Base-by-base conservation (phyloP, 2,113 vertebrate genomes). In the Reinhardtius hippoglossoides region DNA sequence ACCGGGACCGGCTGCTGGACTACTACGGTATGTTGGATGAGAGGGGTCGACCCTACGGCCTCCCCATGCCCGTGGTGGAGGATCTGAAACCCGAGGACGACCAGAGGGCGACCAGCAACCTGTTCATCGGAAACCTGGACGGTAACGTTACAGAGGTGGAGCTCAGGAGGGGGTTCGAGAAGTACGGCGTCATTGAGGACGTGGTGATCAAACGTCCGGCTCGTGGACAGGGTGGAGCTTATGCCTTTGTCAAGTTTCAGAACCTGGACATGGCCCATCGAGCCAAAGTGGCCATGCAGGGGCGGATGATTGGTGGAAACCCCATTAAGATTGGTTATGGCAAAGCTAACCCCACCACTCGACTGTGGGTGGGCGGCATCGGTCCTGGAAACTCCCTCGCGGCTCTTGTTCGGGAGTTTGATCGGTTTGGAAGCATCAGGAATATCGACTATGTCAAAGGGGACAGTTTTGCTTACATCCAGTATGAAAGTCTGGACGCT, bases 231-330 rank as follows among this genome's bases (percentile, higher is more conserved):
- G 98, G 98, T 0, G 97, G 97, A 0, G 97, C 98, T 0, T 99
- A 99, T 0, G 98, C 97, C 5, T 99, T 99, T 16, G 96, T 99
- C 5, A 99, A 99, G 92, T 99, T 99, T 81, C 98, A 99, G 88
- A 99, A 99, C 88, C 86, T 99, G 59, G 98, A 99, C 93, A 99
- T 99, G 98, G 98, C 98, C 0, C 98, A 99, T 84, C 81, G 97
- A 23, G 98, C 98, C 55, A 99, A 99, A 56, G 96, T 99, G 20
- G 98, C 97, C 50, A 99, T 99, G 98, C 98, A 98, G 0, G 98
- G 97, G 0, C 95, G 98, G 0, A 94, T 97, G 9, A 95, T 99
- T 0, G 97, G 97, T 0, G 96, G 97, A 44, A 98, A 99, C 88
- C 96, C 96, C 3, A 96, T 99, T 63, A 99, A 99, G 91, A 99